Base-by-base conservation (phyloP, 1,140 invertebrate species). In the Thaumetopoea pityocampa region DNA sequence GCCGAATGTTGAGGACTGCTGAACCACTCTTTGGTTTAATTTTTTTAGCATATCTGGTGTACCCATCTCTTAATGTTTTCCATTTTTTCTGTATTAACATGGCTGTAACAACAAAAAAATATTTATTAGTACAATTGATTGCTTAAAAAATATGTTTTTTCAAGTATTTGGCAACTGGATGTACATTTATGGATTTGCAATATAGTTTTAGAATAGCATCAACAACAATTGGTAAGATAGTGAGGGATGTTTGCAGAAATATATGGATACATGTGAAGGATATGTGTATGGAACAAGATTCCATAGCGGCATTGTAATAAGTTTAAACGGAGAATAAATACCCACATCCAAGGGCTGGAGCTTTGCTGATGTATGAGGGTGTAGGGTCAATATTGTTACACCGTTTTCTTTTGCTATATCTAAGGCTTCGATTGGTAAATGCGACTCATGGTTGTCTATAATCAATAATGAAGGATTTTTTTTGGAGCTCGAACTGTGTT, bases 331-430 rank as follows among this genome's bases (percentile, higher is more conserved):
- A 4, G 55, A 63, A 56, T 52, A 81, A 4, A 87, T 56, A 4
- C 59, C 56, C 0, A 74, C 55, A 45, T 88, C 86, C 1, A 88
- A 45, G 0, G 85, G 86, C 43, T 87, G 86, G n/a, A 86, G 24
- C 42, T 81, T 78, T 12, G 65, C 22, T 1, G 57, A 61, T 15
- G 50, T 67, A 35, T 83, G 73, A 7, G 79, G 71, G 41, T 67
- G 71, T 3, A 85, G 30, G 5, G 71, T 76, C 1, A 85, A 20
- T 30, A 85, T 50, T 22, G 17, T 38, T 0, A 78, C 56, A 5
- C 55, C 63, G 15, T 60, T 29, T 20, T 53, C 23, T 61, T 68
- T 68, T 0, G 58, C 61, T 4, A 53, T 33, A 38, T 72, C 38
- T 0, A 76, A 23, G 6, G 42, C 67, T 45, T 57, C 51, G 2